Conservation (phyloP, 2,113 vertebrate species). For the Noturus placidus region DNA sequence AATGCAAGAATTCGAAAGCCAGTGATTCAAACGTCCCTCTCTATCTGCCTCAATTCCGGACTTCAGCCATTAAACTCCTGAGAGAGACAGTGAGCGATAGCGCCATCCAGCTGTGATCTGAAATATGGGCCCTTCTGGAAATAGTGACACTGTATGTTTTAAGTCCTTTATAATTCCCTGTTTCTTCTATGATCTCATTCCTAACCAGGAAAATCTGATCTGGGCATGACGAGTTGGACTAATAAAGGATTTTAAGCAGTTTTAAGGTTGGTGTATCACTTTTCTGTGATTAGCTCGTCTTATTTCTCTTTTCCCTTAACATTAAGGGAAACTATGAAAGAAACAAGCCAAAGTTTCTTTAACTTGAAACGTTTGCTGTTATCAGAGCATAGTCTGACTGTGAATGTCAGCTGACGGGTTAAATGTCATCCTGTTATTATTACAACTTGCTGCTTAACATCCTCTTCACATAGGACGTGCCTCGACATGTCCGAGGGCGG, state of each 20-base stretch:
- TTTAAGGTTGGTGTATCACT: not conserved
- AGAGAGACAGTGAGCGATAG: slow-evolving; percentile 59
- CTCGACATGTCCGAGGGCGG: not conserved
- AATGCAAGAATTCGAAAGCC: not conserved
- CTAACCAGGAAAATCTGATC: not conserved
- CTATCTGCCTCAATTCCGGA: slow-evolving; percentile 88
- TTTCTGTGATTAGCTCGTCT: not conserved
- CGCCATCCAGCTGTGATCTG: slow-evolving; percentile 44
- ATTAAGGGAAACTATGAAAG: not conserved
- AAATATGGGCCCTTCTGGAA: not conserved
- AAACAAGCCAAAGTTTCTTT: not conserved
- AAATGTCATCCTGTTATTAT: slow-evolving; percentile 27
- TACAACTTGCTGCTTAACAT: slow-evolving; percentile 29
- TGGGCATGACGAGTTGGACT: not conserved
- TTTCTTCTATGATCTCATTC: slow-evolving; percentile 19
- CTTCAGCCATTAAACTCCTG: slow-evolving; percentile 61
- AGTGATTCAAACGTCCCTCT: slow-evolving; percentile 61
- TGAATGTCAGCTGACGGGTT: slow-evolving; percentile 30
- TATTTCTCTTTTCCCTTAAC: not conserved
- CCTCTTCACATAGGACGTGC: not conserved
- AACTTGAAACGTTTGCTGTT: not conserved
- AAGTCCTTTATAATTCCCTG: not conserved
- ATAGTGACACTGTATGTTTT: not conserved
- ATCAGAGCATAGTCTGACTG: slow-evolving; percentile 19
- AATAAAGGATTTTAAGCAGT: not conserved